Percentiles rank a stretch among this genome's conserved stretches.
These are phyloP conservation scores for Eidolon dupreanum DNA, from an alignment of 2,797 vertebrate species.

Conservation along the genomic window DNA sequence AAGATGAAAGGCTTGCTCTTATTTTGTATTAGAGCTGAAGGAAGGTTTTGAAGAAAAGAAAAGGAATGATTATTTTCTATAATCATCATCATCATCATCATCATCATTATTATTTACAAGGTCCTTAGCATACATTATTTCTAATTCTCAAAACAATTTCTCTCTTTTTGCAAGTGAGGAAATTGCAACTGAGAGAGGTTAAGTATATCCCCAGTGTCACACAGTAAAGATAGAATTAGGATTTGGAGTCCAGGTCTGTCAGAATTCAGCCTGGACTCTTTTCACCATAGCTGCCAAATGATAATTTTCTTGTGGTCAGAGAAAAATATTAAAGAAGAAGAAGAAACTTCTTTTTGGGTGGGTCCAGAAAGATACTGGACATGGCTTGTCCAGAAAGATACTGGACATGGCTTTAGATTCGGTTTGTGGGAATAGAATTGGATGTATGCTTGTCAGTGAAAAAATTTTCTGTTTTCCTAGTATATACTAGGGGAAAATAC, in stretches of 20 bases:
- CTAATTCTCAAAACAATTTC: background rate
- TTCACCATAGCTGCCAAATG: background rate
- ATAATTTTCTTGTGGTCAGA: background rate
- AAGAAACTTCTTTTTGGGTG: background rate
- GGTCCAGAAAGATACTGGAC: background rate
- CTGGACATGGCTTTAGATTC: background rate
- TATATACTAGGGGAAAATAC: background rate
- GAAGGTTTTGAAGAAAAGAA: conserved; percentile 4
- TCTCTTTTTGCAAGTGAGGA: background rate
- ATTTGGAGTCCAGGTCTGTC: background rate
- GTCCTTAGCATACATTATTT: background rate
- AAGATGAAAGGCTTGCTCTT: background rate
- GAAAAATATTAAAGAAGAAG: background rate
- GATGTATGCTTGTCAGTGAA: background rate
- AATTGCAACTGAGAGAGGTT: background rate
- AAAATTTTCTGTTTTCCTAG: background rate
- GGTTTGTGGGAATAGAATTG: background rate
- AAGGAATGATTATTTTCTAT: background rate
- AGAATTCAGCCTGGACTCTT: background rate
- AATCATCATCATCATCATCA: background rate
- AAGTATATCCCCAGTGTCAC: background rate
- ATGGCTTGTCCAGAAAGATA: background rate
- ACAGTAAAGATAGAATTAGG: background rate
- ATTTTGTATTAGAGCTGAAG: background rate
- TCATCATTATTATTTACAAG: background rate